Evolutionary conservation across 2,888 invertebrate species (phyloP).

Genomic region (Phytoseiulus persimilis): DNA sequence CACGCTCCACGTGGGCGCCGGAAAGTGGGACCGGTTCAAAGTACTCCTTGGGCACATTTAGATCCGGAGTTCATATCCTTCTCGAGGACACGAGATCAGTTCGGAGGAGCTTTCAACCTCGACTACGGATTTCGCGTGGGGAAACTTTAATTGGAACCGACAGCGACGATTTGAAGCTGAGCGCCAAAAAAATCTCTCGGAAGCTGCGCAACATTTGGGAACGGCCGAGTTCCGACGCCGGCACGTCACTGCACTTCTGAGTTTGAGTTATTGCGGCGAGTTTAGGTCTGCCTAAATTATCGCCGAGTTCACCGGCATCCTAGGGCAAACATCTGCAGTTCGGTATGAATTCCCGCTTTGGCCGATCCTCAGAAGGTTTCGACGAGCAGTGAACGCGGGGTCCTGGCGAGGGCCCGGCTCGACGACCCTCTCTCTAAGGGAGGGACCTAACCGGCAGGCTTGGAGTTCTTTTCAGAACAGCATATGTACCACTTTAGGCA

Average conservation of each 20-base stretch:
- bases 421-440: background rate
- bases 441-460: background rate
- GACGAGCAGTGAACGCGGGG: background rate
- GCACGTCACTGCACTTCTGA: background rate
- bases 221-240: background rate
- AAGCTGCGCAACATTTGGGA: background rate
- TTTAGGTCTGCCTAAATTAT: background rate
- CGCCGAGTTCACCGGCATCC: background rate
- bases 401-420: background rate
- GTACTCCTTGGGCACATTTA: background rate
- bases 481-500: background rate
- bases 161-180: background rate
- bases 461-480: background rate
- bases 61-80: background rate
- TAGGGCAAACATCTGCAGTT: background rate
- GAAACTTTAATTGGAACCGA: background rate
- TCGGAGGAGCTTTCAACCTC: background rate
- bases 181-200: background rate
- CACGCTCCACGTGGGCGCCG: background rate
- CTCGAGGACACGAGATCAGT: background rate
- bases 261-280: background rate
- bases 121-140: background rate
- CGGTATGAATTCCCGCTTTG: background rate
- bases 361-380: background rate
- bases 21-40: background rate